These are phyloP conservation scores for Macrotus californicus DNA, from an alignment of 2,113 vertebrate species.

Conservation along the genomic window DNA sequence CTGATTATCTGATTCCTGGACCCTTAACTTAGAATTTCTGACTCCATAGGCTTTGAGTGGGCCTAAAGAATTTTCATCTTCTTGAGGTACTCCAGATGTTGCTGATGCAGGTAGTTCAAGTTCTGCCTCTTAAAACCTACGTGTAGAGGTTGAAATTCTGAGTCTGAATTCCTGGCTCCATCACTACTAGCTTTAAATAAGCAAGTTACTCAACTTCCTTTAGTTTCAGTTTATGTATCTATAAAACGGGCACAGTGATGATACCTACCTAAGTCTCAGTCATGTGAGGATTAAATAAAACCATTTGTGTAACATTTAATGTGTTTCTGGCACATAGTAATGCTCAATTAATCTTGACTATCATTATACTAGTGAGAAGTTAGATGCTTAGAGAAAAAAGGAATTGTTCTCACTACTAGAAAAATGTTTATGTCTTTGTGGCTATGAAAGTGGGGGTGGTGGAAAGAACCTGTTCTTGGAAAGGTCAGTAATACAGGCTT, in stretches of 20 bases:
- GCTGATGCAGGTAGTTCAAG: neutral
- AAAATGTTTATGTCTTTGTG: neutral
- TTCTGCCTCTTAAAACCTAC: neutral
- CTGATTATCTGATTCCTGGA: neutral
- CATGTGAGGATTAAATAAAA: neutral
- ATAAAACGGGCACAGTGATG: neutral
- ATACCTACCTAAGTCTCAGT: neutral
- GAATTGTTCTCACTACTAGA: neutral
- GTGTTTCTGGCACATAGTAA: neutral
- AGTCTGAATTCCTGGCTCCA: neutral
- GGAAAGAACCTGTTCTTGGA: neutral
- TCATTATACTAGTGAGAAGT: neutral
- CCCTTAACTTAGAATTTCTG: neutral
- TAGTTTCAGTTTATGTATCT: neutral
- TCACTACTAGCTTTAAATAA: neutral
- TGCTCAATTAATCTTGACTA: neutral
- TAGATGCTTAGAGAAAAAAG: conserved; percentile 4
- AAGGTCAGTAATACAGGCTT: neutral
- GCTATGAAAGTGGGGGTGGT: neutral
- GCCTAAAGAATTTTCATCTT: neutral
- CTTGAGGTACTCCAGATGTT: neutral
- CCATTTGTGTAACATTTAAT: neutral
- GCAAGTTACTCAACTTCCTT: neutral
- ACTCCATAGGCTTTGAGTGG: neutral
- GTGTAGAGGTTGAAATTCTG: neutral